phyloP scores from a whole-genome alignment of 1,140 invertebrate genomes.

The Drosophila elegans region DNA sequence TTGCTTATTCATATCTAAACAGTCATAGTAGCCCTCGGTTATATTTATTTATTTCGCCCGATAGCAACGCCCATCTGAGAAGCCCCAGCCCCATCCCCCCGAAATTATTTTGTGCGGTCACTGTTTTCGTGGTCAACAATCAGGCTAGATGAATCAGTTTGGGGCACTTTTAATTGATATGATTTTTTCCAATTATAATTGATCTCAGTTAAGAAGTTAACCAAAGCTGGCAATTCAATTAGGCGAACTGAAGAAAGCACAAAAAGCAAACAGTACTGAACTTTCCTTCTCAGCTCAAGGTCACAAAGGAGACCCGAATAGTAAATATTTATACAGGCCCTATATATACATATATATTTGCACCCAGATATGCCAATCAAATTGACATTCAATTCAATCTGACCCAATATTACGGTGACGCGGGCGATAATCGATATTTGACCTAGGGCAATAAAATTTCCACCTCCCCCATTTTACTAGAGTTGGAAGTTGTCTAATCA shows the following conservation, averaged over 20 bases:
- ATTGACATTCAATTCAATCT: conserved; percentile 79
- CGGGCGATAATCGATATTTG: conserved; percentile 77
- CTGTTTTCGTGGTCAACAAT: conserved; percentile 43
- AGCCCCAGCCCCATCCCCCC: not conserved
- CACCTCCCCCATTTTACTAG: not conserved
- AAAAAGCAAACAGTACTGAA: conserved; percentile 33
- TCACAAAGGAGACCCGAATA: conserved; percentile 25
- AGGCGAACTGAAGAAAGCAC: conserved; percentile 12
- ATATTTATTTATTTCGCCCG: conserved; percentile 44
- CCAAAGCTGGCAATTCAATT: conserved; percentile 51
- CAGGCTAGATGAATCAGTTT: conserved; percentile 46
- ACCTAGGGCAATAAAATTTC: conserved; percentile 75
- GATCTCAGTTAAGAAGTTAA: conserved; percentile 54
- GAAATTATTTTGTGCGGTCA: conserved; percentile 30
- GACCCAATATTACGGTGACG: conserved; percentile 56
- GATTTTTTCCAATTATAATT: conserved; percentile 55
- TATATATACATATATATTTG: conserved; percentile 21
- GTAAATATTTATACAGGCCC: not conserved
- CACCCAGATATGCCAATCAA: conserved; percentile 75
- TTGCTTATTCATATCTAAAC: conserved; percentile 55
- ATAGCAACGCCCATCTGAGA: conserved; percentile 19
- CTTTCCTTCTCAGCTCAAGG: conserved; percentile 33
- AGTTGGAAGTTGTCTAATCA: conserved; percentile 58
- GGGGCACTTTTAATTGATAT: conserved; percentile 49
- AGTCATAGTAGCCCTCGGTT: conserved; percentile 38